Conservation (phyloP, 2,888 invertebrate genomes). For the Archips xylosteana region DNA sequence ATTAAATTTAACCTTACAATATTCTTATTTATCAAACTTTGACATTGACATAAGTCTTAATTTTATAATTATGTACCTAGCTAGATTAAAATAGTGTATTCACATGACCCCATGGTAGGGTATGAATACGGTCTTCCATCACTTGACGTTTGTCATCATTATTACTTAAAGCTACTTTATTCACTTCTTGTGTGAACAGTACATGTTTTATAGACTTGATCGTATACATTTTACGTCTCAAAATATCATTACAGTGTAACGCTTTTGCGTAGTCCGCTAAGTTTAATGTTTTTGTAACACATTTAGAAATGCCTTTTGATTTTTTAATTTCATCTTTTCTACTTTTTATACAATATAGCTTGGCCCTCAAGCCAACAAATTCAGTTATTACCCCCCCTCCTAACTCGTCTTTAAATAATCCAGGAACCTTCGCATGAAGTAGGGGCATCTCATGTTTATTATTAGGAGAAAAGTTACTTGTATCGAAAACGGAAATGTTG, state of each 20-base stretch:
- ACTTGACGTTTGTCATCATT: neutral
- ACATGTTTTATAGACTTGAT: conserved; percentile 4
- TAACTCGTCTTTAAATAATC: neutral
- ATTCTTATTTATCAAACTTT: neutral
- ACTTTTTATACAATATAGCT: conserved; percentile 6
- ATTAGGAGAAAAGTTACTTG: conserved; percentile 1
- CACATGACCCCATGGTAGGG: conserved; percentile 1
- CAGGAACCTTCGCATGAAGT: neutral
- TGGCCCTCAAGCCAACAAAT: conserved; percentile 3
- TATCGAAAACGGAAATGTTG: neutral
- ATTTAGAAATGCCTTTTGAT: neutral
- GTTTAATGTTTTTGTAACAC: neutral
- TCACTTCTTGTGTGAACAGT: neutral
- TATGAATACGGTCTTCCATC: neutral
- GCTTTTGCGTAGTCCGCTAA: neutral
- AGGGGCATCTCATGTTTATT: neutral
- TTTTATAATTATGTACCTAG: neutral
- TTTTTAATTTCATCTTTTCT: neutral
- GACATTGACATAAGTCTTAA: neutral
- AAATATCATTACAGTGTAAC: neutral
- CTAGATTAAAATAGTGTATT: neutral
- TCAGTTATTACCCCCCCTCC: neutral
- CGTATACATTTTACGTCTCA: neutral
- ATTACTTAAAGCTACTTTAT: neutral
- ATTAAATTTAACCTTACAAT: too few relatives aligned